Evolutionary conservation across 35 echinoderm and acorn worm species (phyloP).

Genomic region (Apostichopus parvimensis): DNA sequence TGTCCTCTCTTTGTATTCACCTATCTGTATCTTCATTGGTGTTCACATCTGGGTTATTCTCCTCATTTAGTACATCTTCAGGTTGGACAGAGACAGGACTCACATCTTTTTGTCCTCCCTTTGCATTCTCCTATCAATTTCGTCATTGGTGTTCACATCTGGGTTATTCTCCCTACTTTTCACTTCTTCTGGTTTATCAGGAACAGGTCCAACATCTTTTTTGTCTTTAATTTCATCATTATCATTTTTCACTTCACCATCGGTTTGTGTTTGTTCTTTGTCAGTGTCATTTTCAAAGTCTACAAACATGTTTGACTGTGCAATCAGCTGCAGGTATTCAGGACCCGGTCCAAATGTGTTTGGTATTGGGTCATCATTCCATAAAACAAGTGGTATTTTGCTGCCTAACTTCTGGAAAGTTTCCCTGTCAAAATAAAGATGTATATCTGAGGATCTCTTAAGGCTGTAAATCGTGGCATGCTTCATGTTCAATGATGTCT

Average conservation of each 20-base stretch:
- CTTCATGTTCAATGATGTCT: too few relatives aligned
- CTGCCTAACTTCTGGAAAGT: constrained; percentile 59
- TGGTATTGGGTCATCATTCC: constrained; percentile 95
- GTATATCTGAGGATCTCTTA: neutral
- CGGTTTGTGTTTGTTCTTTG: neutral
- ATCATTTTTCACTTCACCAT: neutral
- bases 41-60: neutral
- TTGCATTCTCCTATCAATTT: neutral
- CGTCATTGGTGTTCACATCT: neutral
- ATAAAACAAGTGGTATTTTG: constrained; percentile 70
- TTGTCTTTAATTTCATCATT: neutral
- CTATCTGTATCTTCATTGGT: neutral
- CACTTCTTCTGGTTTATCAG: neutral
- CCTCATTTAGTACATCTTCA: neutral
- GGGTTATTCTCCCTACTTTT: neutral
- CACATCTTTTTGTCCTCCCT: neutral
- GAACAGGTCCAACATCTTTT: neutral
- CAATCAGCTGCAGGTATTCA: constrained; percentile 81
- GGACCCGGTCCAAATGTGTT: constrained; percentile 81
- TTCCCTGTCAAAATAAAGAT: constrained; percentile 33
- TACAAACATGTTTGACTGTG: constrained; percentile 45
- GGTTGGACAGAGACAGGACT: neutral
- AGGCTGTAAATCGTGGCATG: too few relatives aligned
- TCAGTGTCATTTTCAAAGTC: constrained; percentile 53
- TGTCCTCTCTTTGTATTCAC: neutral